Percentiles rank a stretch among this genome's conserved stretches.
phyloP scores from a whole-genome alignment of 2,888 invertebrate genomes.

The Drosophila falleni region DNA sequence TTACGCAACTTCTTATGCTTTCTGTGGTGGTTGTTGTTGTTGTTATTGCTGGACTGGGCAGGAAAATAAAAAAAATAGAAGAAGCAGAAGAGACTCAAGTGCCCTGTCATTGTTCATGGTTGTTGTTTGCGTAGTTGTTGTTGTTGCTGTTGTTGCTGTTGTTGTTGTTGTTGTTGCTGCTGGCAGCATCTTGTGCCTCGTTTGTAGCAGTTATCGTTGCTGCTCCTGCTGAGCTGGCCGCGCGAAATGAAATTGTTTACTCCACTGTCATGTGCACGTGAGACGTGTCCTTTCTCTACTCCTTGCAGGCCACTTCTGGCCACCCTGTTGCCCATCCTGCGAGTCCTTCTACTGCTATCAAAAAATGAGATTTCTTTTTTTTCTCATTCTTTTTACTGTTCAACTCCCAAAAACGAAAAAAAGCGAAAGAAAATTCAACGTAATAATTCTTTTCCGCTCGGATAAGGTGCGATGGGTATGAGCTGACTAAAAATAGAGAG shows the following conservation, averaged over 20 bases:
- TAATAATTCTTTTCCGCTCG: constrained; percentile 83
- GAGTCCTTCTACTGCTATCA: constrained; percentile 61
- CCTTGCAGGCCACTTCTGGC: constrained; percentile 44
- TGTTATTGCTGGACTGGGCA: constrained; percentile 41
- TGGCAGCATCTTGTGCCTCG: constrained; percentile 77
- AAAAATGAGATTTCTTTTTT: constrained; percentile 72
- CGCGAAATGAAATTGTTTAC: constrained; percentile 79
- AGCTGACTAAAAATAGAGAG: background rate
- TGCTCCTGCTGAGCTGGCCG: constrained; percentile 69
- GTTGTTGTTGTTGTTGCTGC: constrained; percentile 48
- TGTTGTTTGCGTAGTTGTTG: constrained; percentile 33
- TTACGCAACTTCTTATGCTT: constrained; percentile 80
- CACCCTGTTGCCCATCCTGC: background rate
- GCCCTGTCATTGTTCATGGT: constrained; percentile 46
- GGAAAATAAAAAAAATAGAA: constrained; percentile 25
- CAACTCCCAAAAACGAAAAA: constrained; percentile 25
- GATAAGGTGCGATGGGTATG: constrained; percentile 62
- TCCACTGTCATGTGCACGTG: constrained; percentile 81
- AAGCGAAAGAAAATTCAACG: constrained; percentile 69
- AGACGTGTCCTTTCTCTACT: constrained; percentile 61
- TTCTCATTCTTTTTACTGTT: constrained; percentile 32
- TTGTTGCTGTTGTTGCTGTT: constrained; percentile 45
- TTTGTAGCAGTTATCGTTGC: constrained; percentile 77
- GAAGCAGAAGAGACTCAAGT: constrained; percentile 65
- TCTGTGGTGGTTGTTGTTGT: constrained; percentile 53